These are phyloP conservation scores for Pollimyrus isidori DNA, from an alignment of 2,113 vertebrate genomes.

Conservation along the genomic window DNA sequence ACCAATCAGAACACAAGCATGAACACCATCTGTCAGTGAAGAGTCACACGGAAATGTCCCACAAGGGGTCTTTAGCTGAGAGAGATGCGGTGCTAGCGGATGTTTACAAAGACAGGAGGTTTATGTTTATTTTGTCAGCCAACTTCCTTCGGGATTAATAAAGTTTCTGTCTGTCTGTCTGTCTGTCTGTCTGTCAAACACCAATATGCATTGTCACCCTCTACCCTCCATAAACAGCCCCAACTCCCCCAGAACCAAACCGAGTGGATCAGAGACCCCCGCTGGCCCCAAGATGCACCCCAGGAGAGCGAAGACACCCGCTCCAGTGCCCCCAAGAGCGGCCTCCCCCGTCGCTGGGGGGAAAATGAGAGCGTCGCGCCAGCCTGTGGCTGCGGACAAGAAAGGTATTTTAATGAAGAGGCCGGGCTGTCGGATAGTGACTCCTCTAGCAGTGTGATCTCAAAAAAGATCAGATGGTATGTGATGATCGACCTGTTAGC, in stretches of 20 bases:
- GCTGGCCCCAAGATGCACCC: slow-evolving; percentile 63
- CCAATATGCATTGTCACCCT: slow-evolving; percentile 50
- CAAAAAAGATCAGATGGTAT: not conserved
- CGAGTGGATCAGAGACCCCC: slow-evolving; percentile 58
- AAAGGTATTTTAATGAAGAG: slow-evolving; percentile 46
- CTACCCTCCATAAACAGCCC: slow-evolving; percentile 68
- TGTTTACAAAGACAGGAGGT: not conserved
- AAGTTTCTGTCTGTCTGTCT: not conserved
- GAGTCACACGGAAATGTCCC: not conserved
- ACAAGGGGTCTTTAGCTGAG: not conserved
- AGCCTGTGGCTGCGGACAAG: slow-evolving; percentile 44
- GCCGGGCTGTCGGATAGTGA: not conserved
- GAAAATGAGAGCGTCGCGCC: slow-evolving; percentile 41
- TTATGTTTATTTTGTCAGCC: slow-evolving; percentile 45
- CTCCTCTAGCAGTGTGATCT: not conserved
- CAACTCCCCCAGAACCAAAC: slow-evolving; percentile 66
- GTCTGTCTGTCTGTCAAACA: slow-evolving; percentile 38
- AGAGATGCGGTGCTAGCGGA: not conserved
- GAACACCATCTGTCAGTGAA: not conserved
- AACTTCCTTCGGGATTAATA: not conserved
- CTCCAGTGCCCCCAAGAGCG: slow-evolving; percentile 44
- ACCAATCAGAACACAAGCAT: not conserved
- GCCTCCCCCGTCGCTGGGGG: slow-evolving; percentile 55
- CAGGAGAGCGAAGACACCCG: slow-evolving; percentile 62
- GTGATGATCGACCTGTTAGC: not conserved